Base-by-base conservation (phyloP, 2,113 vertebrate genomes). In the human region DNA sequence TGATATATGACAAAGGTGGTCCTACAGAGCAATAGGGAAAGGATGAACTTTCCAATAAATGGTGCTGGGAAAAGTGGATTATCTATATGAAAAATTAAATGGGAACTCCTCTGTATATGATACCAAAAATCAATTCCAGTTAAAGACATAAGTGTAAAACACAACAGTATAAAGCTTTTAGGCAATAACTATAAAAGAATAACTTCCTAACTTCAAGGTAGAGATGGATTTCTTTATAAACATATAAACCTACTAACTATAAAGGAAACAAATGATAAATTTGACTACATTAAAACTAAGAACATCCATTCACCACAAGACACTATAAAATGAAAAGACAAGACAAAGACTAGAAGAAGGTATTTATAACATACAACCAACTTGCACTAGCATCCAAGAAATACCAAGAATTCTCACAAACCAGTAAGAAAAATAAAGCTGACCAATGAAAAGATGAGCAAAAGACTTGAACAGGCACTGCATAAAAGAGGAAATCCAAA, bases 181-280 rank as follows among this genome's bases (percentile, higher is more conserved):
- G 30, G 61, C 61, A 94, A 82, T 87, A 76, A 88, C 22, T 89
- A 85, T n/a, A 30, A 13, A 48, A 84, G 48, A 97, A 80, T 5
- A 84, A 30, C 55, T 89, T 84, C 13, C 80, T 85, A 84, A 96
- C 17, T 81, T 93, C n/a, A 88, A 84, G 35, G 25, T n/a, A 86
- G 13, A 40, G 64, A 93, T 83, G 59, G 11, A 43, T 64, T 94
- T 96, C n/a, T 94, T 70, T 40, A 83, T 79, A 92, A 96, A 95
- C 8, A 88, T 57, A 68, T 55, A 72, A 64, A 90, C 82, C 14
- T 50, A 82, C 27, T 38, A 88, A 94, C 40, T 59, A 57, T 48
- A 59, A 75, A 81, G 61, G 8, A 85, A 80, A 90, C 48, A 89
- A 38, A 66, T 25, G 14, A 82, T 70, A 94, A 87, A 64, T 85